Conservation (phyloP, 2,888 invertebrate species). For the Diplolepis rosae region DNA sequence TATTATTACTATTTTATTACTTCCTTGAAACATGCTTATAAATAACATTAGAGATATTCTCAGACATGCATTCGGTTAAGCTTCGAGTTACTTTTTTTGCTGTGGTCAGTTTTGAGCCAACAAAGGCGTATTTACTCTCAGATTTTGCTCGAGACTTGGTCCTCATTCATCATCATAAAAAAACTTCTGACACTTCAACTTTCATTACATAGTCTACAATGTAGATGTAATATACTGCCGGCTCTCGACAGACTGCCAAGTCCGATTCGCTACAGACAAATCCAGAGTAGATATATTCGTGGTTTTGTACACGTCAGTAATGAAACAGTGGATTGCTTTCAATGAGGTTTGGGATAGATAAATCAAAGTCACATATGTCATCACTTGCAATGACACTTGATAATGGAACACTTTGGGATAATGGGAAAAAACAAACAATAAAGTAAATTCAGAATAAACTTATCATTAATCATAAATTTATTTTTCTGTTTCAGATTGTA, state of each 20-base stretch:
- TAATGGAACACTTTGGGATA: not conserved
- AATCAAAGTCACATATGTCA: not conserved
- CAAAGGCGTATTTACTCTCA: too few species aligned
- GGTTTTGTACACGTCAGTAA: not conserved
- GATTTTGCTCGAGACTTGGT: conserved; percentile 41
- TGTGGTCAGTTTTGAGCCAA: too few species aligned
- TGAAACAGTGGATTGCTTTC: not conserved
- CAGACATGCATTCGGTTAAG: too few species aligned
- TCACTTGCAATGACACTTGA: not conserved
- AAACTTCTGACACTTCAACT: conserved; percentile 45
- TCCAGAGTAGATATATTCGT: not conserved
- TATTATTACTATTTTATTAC: too few species aligned
- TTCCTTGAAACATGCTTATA: too few species aligned
- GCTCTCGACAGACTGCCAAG: not conserved
- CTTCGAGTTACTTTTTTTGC: not conserved
- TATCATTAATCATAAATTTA: not conserved
- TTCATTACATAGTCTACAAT: conserved; percentile 41
- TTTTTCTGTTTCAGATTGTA: not conserved
- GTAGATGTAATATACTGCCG: not conserved
- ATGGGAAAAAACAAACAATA: not conserved
- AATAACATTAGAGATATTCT: too few species aligned
- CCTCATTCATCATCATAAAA: conserved; percentile 58
- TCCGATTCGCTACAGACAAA: not conserved
- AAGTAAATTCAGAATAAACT: not conserved
- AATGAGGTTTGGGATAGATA: not conserved